Evolutionary conservation across 2,797 vertebrate genomes (phyloP), one percentile per base, ranked within the genome.

Genomic region (Tragopan temminckii): DNA sequence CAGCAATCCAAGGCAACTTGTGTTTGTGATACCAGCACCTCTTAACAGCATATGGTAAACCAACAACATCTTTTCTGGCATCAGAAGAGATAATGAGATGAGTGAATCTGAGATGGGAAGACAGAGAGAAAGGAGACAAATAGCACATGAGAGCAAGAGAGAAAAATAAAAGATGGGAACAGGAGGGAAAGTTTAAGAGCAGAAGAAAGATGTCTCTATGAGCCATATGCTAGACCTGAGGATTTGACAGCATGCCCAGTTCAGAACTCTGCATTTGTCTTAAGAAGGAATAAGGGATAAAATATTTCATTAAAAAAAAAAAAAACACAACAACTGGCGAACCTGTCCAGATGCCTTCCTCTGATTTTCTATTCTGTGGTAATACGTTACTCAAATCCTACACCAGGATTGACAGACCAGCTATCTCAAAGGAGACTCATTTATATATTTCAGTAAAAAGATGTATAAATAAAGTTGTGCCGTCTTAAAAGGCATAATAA

Each of bases 271-370:
- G 50, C 48, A 78, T 94, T 95, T 95, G 68, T 71, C 75, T 87
- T 66, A 43, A 79, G 76, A 59, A 81, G 75, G 25, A 70, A 70
- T 6, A 13, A 14, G 9, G 25, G 45, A 10, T 38, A 74, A 72
- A 40, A 70, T 43, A 68, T 55, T 72, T 69, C 3, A 86, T 62
- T 70, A 21, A 31, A 68, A 93, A 81, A 66, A 92, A 81, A 48
- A 20, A 91, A 81, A 9, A n/a, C n/a, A n/a, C n/a, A n/a, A n/a
- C n/a, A n/a, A 3, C 64, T 69, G 77, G 40, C 68, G 91, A 72
- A 57, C 63, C 89, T 86, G 43, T 42, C 85, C 87, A 94, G 96
- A 96, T 89, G 84, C 71, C 86, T 89, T 93, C 48, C 52, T 77
- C 89, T 46, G 59, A 80, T 80, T 90, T 69, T 77, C 71, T 92